These are phyloP conservation scores for Atethmia centrago DNA, from an alignment of 2,888 invertebrate species.

Conservation along the genomic window DNA sequence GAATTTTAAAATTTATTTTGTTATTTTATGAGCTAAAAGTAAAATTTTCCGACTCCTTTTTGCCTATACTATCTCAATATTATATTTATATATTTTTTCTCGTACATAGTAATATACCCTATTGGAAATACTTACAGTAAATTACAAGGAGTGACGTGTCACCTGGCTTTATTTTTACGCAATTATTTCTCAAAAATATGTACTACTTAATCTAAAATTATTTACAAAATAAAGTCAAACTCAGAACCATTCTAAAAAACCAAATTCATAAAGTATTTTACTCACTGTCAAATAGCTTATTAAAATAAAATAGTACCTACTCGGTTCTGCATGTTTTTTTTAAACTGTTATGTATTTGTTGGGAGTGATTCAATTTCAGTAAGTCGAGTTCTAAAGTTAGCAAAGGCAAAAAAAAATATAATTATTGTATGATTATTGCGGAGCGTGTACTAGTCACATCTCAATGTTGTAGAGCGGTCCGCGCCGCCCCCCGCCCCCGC, in stretches of 20 bases:
- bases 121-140: background rate
- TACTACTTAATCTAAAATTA: background rate
- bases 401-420: background rate
- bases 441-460: conserved; percentile 10
- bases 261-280: background rate
- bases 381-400: background rate
- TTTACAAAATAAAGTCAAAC: background rate
- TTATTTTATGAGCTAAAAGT: too few relatives aligned
- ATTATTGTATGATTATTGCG: background rate
- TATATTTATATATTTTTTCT: too few relatives aligned
- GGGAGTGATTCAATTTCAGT: background rate
- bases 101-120: too few relatives aligned
- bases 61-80: too few relatives aligned
- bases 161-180: background rate
- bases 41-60: too few relatives aligned
- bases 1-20: too few relatives aligned
- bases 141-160: background rate
- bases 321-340: background rate
- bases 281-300: background rate
- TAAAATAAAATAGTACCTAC: background rate
- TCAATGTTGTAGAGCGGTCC: conserved; percentile 70
- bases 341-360: too few relatives aligned
- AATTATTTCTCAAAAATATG: background rate
- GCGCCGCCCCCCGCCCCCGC: conserved; percentile 78
- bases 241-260: background rate